These are phyloP conservation scores for Phrynocephalus vlangalii DNA, from an alignment of 2,797 vertebrate species.

Conservation along the genomic window DNA sequence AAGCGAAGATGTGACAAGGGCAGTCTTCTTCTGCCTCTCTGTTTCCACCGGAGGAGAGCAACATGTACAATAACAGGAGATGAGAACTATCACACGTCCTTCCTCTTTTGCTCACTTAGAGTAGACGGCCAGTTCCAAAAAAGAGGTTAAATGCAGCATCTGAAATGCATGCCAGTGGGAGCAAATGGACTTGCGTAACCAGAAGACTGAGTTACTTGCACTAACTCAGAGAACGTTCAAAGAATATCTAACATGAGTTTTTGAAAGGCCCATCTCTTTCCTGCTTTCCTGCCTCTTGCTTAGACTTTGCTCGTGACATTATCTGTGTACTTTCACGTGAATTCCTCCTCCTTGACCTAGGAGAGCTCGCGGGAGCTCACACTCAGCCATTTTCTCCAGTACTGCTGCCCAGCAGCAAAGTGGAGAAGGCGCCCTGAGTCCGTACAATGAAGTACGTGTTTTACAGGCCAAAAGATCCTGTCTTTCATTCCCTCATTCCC, in stretches of 20 bases:
- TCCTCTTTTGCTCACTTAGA: no score
- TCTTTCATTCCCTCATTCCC: neutral
- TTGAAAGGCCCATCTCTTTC: neutral
- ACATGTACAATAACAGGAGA: no score
- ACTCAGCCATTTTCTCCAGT: neutral
- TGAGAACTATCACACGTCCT: no score
- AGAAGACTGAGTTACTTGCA: neutral
- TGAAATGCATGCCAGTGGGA: neutral
- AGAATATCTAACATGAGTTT: neutral
- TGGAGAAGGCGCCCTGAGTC: neutral
- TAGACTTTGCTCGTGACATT: neutral
- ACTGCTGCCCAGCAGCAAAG: neutral
- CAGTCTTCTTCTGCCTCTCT: no score
- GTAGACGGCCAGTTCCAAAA: no score
- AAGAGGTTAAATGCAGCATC: neutral
- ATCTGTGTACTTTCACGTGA: neutral
- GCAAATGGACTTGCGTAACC: neutral
- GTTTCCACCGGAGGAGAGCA: no score
- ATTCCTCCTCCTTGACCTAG: neutral
- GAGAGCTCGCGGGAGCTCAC: neutral
- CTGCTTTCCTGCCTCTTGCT: neutral
- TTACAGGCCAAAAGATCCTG: neutral
- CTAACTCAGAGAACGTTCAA: neutral
- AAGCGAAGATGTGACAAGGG: no score
- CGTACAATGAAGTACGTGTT: neutral